Percentiles rank a stretch among this genome's conserved stretches.
These are phyloP conservation scores for Lithobius niger DNA, from an alignment of 1,140 invertebrate species.

Conservation along the genomic window DNA sequence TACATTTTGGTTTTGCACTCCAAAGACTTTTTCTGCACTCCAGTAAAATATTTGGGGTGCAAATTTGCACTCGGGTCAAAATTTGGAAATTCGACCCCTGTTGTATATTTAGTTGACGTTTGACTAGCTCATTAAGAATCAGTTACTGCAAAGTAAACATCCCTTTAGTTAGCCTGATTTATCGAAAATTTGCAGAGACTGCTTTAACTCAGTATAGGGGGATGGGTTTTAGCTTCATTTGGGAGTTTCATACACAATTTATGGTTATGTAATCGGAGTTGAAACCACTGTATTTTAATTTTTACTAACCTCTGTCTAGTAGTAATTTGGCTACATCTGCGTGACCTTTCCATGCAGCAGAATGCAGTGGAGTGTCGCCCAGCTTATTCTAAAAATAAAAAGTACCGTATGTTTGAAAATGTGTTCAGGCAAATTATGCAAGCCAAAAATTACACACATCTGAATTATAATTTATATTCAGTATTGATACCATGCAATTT, in stretches of 20 bases:
- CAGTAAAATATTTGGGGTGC: too few species aligned
- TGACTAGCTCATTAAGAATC: neutral
- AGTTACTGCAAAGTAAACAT: neutral
- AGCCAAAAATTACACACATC: too few species aligned
- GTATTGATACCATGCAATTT: too few species aligned
- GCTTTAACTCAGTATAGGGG: neutral
- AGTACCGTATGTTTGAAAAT: too few species aligned
- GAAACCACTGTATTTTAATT: neutral
- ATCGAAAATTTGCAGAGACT: too few species aligned
- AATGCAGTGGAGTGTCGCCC: slow-evolving; percentile 41
- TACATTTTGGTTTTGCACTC: too few species aligned
- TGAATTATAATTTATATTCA: too few species aligned
- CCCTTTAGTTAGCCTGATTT: neutral
- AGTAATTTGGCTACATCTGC: slow-evolving; percentile 30
- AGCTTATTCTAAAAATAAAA: slow-evolving; percentile 27
- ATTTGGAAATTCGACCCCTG: too few species aligned
- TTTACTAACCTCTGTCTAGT: slow-evolving; percentile 27
- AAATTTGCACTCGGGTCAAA: too few species aligned
- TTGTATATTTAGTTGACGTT: neutral
- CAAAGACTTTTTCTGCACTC: too few species aligned
- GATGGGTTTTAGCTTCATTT: neutral
- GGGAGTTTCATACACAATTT: neutral
- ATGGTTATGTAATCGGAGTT: neutral
- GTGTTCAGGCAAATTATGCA: too few species aligned
- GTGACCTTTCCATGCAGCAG: slow-evolving; percentile 38